Evolutionary conservation across 2,888 invertebrate species (phyloP), one percentile per base, ranked within the genome.

Genomic region (Lasioglossum morio): DNA sequence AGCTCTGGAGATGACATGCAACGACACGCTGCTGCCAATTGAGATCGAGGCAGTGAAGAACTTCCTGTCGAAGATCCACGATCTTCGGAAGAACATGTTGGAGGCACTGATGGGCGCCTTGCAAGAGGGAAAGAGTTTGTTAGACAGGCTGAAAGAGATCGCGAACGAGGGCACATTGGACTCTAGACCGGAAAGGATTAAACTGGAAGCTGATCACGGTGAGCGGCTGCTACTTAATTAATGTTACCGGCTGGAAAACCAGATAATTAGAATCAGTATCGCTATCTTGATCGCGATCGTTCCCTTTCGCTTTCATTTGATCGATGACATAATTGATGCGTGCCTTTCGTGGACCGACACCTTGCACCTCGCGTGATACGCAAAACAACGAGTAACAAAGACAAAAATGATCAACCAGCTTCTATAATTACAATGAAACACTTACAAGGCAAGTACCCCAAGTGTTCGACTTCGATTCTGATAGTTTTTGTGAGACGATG

Each of bases 81-180:
- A 98, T 89, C 95, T 97, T 87, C 96, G 97, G 84, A 97, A 97
- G 92, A 96, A 96, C 77, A 97, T 98, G 94, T 95, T 98, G 82
- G 98, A 98, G 89, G 96, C 97, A 10, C 96, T 98, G 4, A 98
- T 98, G 97, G 96, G 96, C n/a, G 97, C 98, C 4, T 95, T 98
- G 75, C 97, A 98, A 93, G 97, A 97, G 89, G 98, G 98, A 75
- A 98, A 98, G 94, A 96, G 96, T 79, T 95, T 98, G 87, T 96
- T 98, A 92, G 97, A 97, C 76, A 96, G 97, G 92, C 96, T 98
- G 88, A 97, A 97, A 92, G 97, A 98, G 94, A 96, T 98, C 90
- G 97, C 97, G 81, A 96, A 97, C 93, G 96, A 97, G 94, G 97
- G 97, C 92, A 97, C 97, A 84, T 96, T 97, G 91, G 98, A 98